Evolutionary conservation across 2,888 invertebrate genomes (phyloP).

Genomic region (Aspidiotus destructor): DNA sequence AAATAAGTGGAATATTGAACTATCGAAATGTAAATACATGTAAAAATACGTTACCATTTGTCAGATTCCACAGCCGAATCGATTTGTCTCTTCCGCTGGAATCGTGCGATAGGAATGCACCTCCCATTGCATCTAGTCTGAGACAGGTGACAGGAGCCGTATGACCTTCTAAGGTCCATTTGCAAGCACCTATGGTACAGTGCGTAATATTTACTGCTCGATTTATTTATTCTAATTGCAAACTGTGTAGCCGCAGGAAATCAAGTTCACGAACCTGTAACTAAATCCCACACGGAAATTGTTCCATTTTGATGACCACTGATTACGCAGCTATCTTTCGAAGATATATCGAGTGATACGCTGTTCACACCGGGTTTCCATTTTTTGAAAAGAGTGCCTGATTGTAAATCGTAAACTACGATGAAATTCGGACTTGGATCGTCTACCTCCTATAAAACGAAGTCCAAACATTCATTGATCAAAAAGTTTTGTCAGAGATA

Average conservation of each 20-base stretch:
- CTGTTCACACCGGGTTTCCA: conserved; percentile 81
- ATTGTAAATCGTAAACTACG: conserved; percentile 80
- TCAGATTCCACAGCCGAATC: conserved; percentile 70
- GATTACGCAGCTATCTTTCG: conserved; percentile 70
- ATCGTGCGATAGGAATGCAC: conserved; percentile 64
- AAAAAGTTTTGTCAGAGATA: too few relatives aligned
- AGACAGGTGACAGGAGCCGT: conserved; percentile 65
- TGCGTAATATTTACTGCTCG: background rate
- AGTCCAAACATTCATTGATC: too few relatives aligned
- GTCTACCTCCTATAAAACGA: conserved; percentile 48
- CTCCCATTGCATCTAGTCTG: conserved; percentile 62
- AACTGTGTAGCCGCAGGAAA: too few relatives aligned
- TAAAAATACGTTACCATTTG: conserved; percentile 50
- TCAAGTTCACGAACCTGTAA: conserved; percentile 39
- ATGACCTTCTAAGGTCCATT: conserved; percentile 66
- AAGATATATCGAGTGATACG: conserved; percentile 75
- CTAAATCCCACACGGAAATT: conserved; percentile 76
- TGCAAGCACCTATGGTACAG: conserved; percentile 55
- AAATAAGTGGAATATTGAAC: conserved; percentile 15
- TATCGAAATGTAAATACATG: too few relatives aligned
- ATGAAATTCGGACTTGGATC: conserved; percentile 80
- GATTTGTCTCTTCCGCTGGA: conserved; percentile 61
- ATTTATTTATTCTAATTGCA: too few relatives aligned
- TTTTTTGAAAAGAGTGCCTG: conserved; percentile 81
- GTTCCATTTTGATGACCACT: conserved; percentile 72